A percentile compares a stretch with the other conserved stretches of the same genome.
phyloP scores from a whole-genome alignment of 2,797 vertebrate genomes.

The Lithobates pipiens region DNA sequence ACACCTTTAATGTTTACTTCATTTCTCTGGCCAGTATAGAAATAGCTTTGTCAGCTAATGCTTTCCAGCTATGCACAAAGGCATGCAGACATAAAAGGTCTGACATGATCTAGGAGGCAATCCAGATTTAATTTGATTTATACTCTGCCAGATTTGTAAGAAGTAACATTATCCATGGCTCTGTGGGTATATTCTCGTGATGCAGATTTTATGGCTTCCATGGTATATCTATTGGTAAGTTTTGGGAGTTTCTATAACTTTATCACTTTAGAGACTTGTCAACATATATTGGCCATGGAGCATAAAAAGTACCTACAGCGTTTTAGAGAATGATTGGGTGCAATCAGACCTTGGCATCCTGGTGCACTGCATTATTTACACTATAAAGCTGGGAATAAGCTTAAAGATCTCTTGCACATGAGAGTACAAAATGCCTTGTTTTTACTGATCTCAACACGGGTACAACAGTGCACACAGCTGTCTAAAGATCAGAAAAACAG shows the following conservation, averaged over 20 bases:
- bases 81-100: not conserved
- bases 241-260: not conserved
- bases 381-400: no score
- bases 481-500: no score
- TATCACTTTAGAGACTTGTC: not conserved
- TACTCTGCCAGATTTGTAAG: not conserved
- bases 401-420: no score
- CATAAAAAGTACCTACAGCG: not conserved
- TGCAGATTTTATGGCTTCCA: not conserved
- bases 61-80: constrained; percentile 4
- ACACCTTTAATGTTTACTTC: not conserved
- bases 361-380: not conserved
- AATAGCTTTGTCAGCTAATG: not conserved
- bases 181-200: not conserved
- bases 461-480: no score
- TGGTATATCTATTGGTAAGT: not conserved
- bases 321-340: not conserved
- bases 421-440: no score
- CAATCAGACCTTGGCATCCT: not conserved
- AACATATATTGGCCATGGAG: not conserved
- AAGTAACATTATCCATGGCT: not conserved
- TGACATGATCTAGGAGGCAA: not conserved
- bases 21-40: not conserved
- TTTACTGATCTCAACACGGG: no score
- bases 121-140: not conserved